Percentiles rank a stretch among this genome's conserved stretches.
These are phyloP conservation scores for Channa argus DNA, from an alignment of 2,113 vertebrate genomes.

Conservation along the genomic window DNA sequence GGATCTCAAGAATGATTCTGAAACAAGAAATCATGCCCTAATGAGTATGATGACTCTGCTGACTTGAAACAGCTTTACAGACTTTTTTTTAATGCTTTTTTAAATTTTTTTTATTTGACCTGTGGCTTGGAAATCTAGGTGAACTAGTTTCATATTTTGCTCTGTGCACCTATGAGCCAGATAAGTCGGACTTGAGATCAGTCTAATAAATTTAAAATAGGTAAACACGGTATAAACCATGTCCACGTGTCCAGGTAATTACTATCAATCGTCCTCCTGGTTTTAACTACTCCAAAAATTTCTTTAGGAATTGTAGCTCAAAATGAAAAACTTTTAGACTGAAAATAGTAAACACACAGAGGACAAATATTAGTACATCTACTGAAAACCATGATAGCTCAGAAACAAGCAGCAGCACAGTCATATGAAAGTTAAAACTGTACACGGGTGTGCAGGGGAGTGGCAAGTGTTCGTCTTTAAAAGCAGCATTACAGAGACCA, in stretches of 20 bases:
- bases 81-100: too few relatives aligned
- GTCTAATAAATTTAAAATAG: conserved; percentile 15
- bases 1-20: too few relatives aligned
- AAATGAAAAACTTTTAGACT: too few relatives aligned
- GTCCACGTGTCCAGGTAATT: conserved; percentile 22
- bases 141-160: conserved; percentile 30
- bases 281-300: conserved; percentile 16
- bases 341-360: background rate
- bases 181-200: conserved; percentile 26
- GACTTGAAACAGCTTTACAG: background rate
- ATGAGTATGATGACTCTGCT: too few relatives aligned
- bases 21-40: too few relatives aligned
- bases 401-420: conserved; percentile 12
- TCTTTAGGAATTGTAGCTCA: background rate
- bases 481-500: conserved; percentile 39
- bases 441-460: conserved; percentile 65
- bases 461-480: conserved; percentile 46
- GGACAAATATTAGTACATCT: background rate
- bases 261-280: background rate
- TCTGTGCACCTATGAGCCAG: conserved; percentile 23
- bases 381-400: background rate
- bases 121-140: conserved; percentile 5
- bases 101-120: background rate
- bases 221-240: conserved; percentile 3
- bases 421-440: conserved; percentile 49